Evolutionary conservation across 2,113 vertebrate genomes (phyloP), one percentile per base, ranked within the genome.

Genomic region (Mixornis gularis): DNA sequence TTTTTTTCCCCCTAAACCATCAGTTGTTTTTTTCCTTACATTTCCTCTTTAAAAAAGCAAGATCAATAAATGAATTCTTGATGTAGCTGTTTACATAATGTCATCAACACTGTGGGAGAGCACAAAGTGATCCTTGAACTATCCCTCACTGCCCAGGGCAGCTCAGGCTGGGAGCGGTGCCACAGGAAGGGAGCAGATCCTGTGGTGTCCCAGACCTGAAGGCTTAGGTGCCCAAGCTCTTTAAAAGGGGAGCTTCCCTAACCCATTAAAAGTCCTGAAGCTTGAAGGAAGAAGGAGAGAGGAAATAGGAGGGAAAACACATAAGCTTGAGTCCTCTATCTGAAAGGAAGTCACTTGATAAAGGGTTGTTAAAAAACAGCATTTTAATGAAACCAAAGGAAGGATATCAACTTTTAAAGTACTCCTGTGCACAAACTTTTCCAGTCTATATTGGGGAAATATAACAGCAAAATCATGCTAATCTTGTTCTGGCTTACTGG

Each of bases 11-110:
- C 36, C 36, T 10, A 6, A 63, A 60, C 76, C 62, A 73, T 83
- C 55, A 59, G 36, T 43, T 76, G 30, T 29, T 52, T 94, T 89
- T 77, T 82, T n/a, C 46, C 48, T 66, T 79, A 63, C 46, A 70
- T 95, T 79, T 91, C 71, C 76, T 87, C 68, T 83, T 95, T 43
- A 22, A 91, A 95, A 89, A 93, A 66, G 46, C 11, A 9, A 77
- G 59, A 88, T 92, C 92, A 68, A 80, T 94, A 91, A 87, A 80
- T 68, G 90, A 80, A 94, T 84, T 80, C 60, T 90, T 56, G 64
- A 38, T 73, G 48, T 36, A 66, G 79, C 32, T 77, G 74, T 89
- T 92, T 89, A 52, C 72, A 70, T 66, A 91, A 91, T 51, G 65
- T 38, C 87, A 77, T 19, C 27, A 77, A 34, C 63, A 30, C 0